Conservation (phyloP, 1,140 invertebrate species). For the Uloborus diversus region DNA sequence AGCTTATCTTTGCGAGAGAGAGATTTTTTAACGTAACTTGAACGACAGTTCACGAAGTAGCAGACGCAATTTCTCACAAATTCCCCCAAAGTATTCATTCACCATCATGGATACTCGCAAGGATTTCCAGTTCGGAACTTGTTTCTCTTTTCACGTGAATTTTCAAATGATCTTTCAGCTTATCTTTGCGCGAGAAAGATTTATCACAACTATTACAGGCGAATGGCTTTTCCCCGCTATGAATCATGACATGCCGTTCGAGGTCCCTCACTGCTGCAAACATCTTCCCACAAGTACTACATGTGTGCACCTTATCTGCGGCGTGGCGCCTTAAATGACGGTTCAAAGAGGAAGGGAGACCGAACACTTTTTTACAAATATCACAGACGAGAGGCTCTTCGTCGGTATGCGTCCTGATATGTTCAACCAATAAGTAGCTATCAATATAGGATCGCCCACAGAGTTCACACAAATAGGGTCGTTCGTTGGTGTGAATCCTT, state of each 20-base stretch:
- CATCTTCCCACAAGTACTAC: neutral
- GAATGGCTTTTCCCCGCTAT: neutral
- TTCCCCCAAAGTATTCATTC: too few relatives aligned
- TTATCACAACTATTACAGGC: neutral
- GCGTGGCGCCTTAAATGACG: conserved; percentile 96
- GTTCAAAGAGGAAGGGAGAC: conserved; percentile 97
- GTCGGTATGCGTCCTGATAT: conserved; percentile 90
- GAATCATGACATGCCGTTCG: neutral
- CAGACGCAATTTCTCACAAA: too few relatives aligned
- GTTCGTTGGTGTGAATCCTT: neutral
- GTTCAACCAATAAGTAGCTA: conserved; percentile 63
- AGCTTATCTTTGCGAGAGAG: too few relatives aligned
- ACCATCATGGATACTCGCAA: too few relatives aligned
- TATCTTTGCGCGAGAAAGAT: too few relatives aligned
- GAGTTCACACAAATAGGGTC: neutral
- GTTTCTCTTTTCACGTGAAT: too few relatives aligned
- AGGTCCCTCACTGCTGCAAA: neutral
- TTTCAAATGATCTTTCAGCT: too few relatives aligned
- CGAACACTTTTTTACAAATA: conserved; percentile 91
- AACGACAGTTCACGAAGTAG: too few relatives aligned
- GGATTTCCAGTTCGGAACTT: too few relatives aligned
- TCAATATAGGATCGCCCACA: neutral
- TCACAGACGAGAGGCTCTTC: too few relatives aligned
- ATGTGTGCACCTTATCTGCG: neutral
- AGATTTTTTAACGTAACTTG: too few relatives aligned